Evolutionary conservation across 1,140 invertebrate species (phyloP).

Genomic region (Frieseomelitta varia): DNA sequence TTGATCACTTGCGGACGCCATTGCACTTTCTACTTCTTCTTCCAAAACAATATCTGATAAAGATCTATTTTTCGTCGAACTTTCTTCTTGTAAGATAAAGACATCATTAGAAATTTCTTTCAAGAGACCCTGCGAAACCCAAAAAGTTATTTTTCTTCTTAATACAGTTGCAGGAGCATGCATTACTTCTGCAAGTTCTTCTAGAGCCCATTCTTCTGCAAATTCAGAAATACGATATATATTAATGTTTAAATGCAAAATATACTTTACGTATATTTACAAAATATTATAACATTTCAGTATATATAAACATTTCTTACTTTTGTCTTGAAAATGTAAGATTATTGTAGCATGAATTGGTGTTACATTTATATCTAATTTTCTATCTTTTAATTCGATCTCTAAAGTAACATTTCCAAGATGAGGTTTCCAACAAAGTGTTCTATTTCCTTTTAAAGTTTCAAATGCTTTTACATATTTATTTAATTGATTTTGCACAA

Average conservation of each 20-base stretch:
- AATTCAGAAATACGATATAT: slow-evolving; percentile 39
- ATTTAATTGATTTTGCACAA: slow-evolving; percentile 91
- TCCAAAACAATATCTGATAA: slow-evolving; percentile 90
- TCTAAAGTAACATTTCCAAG: slow-evolving; percentile 95
- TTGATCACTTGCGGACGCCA: slow-evolving; percentile 96
- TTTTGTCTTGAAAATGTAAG: slow-evolving; percentile 95
- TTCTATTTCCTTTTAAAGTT: slow-evolving; percentile 96
- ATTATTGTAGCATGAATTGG: slow-evolving; percentile 97
- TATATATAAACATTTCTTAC: slow-evolving; percentile 79
- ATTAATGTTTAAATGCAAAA: not conserved
- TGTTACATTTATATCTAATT: slow-evolving; percentile 92
- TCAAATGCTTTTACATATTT: slow-evolving; percentile 96
- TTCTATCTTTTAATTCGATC: slow-evolving; percentile 93
- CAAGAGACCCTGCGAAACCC: slow-evolving; percentile 94
- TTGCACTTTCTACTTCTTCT: slow-evolving; percentile 95
- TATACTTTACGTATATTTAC: not conserved
- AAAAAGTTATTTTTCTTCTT: slow-evolving; percentile 93
- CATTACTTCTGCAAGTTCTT: slow-evolving; percentile 92
- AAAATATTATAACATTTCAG: no score
- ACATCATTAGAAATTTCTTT: slow-evolving; percentile 89
- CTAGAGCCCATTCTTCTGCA: slow-evolving; percentile 90
- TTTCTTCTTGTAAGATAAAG: slow-evolving; percentile 91
- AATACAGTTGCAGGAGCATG: slow-evolving; percentile 92
- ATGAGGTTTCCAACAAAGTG: slow-evolving; percentile 96
- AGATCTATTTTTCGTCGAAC: slow-evolving; percentile 81